A percentile compares a stretch with the other conserved stretches of the same genome.
Conservation (phyloP, 1,140 invertebrate genomes). For the Magallana gigas region DNA sequence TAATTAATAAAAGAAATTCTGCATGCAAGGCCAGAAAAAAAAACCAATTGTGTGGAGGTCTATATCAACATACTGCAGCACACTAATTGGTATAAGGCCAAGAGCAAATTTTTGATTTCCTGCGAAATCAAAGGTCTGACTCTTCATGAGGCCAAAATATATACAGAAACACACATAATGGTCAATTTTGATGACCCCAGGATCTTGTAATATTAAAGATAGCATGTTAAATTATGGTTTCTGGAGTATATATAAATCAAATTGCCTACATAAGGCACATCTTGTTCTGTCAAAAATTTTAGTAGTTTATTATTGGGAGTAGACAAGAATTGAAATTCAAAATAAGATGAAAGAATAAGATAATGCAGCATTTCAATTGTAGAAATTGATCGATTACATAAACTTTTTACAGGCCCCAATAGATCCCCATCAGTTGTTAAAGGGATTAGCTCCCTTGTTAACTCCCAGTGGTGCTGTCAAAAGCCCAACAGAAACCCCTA, state of each 20-base stretch:
- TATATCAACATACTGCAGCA: neutral
- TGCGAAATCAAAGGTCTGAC: slow-evolving; percentile 8
- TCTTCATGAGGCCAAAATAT: slow-evolving; percentile 31
- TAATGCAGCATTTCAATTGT: too few relatives aligned
- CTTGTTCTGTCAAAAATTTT: too few relatives aligned
- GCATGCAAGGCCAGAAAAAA: neutral
- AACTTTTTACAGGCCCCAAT: slow-evolving; percentile 86
- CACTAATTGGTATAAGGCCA: neutral
- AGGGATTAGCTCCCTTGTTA: slow-evolving; percentile 90
- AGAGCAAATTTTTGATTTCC: neutral
- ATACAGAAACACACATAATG: slow-evolving; percentile 26
- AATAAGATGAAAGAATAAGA: too few relatives aligned
- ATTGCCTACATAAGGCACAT: too few relatives aligned
- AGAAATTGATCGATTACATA: neutral
- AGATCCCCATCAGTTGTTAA: slow-evolving; percentile 91
- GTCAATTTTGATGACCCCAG: neutral
- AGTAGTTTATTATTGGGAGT: too few relatives aligned
- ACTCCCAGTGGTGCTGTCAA: slow-evolving; percentile 91
- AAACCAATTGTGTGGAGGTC: too few relatives aligned
- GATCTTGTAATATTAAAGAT: too few relatives aligned
- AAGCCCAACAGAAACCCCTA: slow-evolving; percentile 90
- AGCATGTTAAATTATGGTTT: too few relatives aligned
- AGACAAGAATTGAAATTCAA: too few relatives aligned
- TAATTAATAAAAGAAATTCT: neutral
- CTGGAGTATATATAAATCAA: too few relatives aligned